Conservation (phyloP, 2,113 vertebrate species). For the Orthochromis malagaraziensis region DNA sequence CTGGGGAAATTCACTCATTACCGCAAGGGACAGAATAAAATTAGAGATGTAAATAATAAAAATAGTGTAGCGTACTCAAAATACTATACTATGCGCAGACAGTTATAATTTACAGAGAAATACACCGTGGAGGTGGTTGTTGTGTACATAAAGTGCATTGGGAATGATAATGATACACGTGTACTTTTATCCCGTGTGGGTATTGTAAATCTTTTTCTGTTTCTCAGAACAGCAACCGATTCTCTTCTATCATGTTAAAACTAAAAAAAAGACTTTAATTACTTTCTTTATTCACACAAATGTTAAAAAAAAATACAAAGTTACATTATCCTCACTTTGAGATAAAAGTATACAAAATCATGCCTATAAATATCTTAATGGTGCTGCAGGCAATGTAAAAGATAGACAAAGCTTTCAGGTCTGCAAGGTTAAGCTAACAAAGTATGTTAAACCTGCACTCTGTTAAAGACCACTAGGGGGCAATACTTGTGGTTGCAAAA, state of each 20-base stretch:
- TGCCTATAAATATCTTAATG: not conserved
- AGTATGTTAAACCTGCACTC: rapidly evolving
- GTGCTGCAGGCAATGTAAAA: not conserved
- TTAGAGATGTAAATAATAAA: not conserved
- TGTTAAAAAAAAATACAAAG: not conserved
- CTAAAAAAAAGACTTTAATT: not conserved
- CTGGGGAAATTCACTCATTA: not conserved
- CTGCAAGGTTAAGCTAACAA: not conserved
- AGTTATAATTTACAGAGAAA: rapidly evolving
- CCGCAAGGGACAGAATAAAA: not conserved
- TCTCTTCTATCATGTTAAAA: rapidly evolving
- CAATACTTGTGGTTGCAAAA: not conserved
- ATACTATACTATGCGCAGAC: not conserved
- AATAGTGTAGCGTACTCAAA: not conserved
- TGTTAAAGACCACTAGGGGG: not conserved
- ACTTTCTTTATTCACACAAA: not conserved
- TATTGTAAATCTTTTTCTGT: rapidly evolving
- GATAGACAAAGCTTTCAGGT: not conserved
- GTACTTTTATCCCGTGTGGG: not conserved
- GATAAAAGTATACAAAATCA: not conserved
- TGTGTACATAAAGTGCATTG: not conserved
- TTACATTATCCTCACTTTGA: not conserved
- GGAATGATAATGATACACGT: not conserved
- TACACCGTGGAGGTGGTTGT: rapidly evolving
- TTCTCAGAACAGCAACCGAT: rapidly evolving